Base-by-base conservation (phyloP, 1,140 invertebrate genomes). In the Hylaeus anthracinus region DNA sequence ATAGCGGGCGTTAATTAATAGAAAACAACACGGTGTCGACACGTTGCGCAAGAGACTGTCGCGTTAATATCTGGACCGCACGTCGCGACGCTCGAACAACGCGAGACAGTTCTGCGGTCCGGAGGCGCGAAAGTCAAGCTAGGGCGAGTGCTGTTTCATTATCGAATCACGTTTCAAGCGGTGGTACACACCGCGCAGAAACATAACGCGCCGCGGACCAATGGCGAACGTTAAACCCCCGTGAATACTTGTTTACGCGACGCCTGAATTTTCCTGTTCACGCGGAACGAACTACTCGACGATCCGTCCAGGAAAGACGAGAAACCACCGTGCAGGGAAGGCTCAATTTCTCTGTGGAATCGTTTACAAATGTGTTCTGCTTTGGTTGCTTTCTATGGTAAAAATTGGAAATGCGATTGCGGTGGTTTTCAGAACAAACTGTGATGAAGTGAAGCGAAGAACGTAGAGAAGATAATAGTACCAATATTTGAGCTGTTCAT, bases 131-230 rank as follows among this genome's bases (percentile, higher is more conserved):
- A 80, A 80, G 77, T 85, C 84, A 73, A 26, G 76, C 60, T 55
- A 66, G 76, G 6, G 61, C 82, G 73, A 82, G 83, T 86, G 53
- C 72, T 73, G 73, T 82, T 75, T 85, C 83, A 85, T 85, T 85
- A 85, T 85, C 84, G 72, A 85, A 85, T 85, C 84, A 85, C 51
- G 72, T 72, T 85, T 85, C 72, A 70, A 85, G 83, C 76, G 83
- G 51, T n/a, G 26, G 66, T 58, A 58, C 84, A 14, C 55, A 39
- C 66, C 65, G 56, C 60, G 45, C 39, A 76, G 43, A 67, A 76
- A 60, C 67, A 66, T 26, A 81, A 76, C 71, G 76, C 61, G 2
- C 39, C 12, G 69, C 58, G 56, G 77, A 67, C 82, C 51, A 51
- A 2, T 41, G 6, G 69, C 64, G 63, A 81, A 60, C 82, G 65